Conservation (phyloP, 2,113 vertebrate genomes). For the Chlorocebus sabaeus region DNA sequence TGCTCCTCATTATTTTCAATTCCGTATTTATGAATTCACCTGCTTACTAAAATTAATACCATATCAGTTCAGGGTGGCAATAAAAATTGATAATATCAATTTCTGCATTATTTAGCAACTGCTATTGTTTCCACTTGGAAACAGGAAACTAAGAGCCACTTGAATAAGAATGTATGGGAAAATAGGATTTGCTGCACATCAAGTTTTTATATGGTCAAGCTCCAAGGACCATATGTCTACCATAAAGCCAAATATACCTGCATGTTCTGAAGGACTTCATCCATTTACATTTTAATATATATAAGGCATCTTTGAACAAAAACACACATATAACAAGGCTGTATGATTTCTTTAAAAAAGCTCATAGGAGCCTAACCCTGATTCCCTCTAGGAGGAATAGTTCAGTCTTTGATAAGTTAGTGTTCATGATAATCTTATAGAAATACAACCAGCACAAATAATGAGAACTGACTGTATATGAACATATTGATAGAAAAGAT, state of each 20-base stretch:
- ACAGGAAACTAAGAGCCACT: background rate
- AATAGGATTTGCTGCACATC: background rate
- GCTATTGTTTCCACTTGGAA: background rate
- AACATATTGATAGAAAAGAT: background rate
- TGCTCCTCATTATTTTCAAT: background rate
- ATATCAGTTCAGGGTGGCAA: background rate
- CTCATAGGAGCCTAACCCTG: background rate
- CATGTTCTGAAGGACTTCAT: background rate
- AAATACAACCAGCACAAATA: background rate
- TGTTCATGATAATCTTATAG: background rate
- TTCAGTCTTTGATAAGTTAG: background rate
- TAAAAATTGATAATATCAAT: background rate
- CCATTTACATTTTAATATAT: background rate
- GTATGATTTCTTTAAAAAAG: background rate
- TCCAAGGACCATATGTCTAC: background rate
- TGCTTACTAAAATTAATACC: background rate
- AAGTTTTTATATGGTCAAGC: background rate
- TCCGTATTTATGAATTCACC: background rate
- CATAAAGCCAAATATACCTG: background rate
- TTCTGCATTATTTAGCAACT: background rate
- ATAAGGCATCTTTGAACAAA: background rate
- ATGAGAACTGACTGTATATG: background rate
- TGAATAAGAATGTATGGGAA: background rate
- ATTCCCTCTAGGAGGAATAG: background rate
- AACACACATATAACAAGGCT: background rate